Conservation (phyloP, 2,888 invertebrate genomes). For the Corythucha ciliata region DNA sequence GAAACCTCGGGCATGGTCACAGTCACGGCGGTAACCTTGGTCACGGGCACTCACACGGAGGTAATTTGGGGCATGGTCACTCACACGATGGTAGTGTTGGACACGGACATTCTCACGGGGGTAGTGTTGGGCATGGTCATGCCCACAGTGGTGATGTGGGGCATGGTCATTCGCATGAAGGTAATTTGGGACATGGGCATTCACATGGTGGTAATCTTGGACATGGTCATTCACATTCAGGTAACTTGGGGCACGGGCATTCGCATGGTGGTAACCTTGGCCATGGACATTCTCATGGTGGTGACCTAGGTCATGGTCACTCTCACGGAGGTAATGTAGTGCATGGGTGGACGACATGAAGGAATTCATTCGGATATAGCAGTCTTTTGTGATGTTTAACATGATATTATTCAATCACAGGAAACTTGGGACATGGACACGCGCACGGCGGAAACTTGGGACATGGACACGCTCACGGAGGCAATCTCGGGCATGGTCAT, state of each 20-base stretch:
- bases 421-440: slow-evolving; percentile 21
- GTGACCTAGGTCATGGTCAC: slow-evolving; percentile 17
- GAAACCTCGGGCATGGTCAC: slow-evolving; percentile 30
- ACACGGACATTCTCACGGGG: slow-evolving; percentile 28
- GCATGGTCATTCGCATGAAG: slow-evolving; percentile 24
- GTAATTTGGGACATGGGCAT: slow-evolving; percentile 24
- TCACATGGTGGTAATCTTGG: slow-evolving; percentile 24
- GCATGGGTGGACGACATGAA: slow-evolving; percentile 20
- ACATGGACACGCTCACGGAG: slow-evolving; percentile 25
- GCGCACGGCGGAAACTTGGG: slow-evolving; percentile 23
- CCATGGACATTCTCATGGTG: slow-evolving; percentile 26
- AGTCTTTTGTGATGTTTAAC: no score
- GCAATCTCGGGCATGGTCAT: slow-evolving; percentile 24
- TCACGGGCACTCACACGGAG: slow-evolving; percentile 29
- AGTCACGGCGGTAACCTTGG: slow-evolving; percentile 28
- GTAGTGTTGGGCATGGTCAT: slow-evolving; percentile 26
- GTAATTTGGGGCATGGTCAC: slow-evolving; percentile 25
- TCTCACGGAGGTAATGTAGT: slow-evolving; percentile 22
- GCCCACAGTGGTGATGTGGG: slow-evolving; percentile 24
- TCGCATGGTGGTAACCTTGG: slow-evolving; percentile 24
- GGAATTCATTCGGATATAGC: no score
- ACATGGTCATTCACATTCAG: slow-evolving; percentile 17
- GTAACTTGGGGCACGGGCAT: slow-evolving; percentile 24
- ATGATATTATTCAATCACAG: no score
- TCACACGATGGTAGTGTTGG: slow-evolving; percentile 28